These are phyloP conservation scores for Solenodon paradoxus DNA, from an alignment of 2,113 vertebrate genomes.

Conservation along the genomic window DNA sequence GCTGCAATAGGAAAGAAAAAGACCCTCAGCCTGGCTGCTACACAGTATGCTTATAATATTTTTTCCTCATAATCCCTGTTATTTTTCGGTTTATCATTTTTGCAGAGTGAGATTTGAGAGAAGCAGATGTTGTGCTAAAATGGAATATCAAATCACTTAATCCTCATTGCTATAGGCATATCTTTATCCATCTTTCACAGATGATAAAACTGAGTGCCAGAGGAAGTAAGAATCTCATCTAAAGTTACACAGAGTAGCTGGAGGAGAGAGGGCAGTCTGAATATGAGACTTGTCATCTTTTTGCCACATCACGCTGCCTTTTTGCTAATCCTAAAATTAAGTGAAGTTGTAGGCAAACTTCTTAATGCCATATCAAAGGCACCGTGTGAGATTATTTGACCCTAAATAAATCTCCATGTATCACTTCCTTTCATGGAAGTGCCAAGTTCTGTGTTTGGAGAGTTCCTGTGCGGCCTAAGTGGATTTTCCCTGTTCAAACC, in stretches of 20 bases:
- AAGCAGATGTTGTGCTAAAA: slow-evolving; percentile 16
- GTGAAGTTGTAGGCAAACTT: neutral
- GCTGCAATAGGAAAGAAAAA: neutral
- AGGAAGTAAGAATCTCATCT: neutral
- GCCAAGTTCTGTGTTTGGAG: neutral
- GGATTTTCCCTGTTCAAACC: neutral
- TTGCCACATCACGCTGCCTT: neutral
- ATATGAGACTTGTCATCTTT: neutral
- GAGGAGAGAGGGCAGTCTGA: neutral
- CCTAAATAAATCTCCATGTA: neutral
- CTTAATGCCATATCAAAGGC: neutral
- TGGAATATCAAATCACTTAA: neutral
- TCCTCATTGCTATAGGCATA: neutral
- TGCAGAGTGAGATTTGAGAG: neutral
- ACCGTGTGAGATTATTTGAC: neutral
- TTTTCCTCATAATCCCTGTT: neutral
- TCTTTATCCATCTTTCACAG: neutral
- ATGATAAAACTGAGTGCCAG: neutral
- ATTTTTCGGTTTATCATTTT: neutral
- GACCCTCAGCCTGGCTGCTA: neutral
- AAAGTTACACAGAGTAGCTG: neutral
- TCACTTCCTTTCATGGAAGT: neutral
- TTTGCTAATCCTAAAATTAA: slow-evolving; percentile 38
- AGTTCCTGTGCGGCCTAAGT: neutral
- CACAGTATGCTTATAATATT: neutral